Conservation (phyloP, 1,140 invertebrate genomes). For the Archivesica marissinica region DNA sequence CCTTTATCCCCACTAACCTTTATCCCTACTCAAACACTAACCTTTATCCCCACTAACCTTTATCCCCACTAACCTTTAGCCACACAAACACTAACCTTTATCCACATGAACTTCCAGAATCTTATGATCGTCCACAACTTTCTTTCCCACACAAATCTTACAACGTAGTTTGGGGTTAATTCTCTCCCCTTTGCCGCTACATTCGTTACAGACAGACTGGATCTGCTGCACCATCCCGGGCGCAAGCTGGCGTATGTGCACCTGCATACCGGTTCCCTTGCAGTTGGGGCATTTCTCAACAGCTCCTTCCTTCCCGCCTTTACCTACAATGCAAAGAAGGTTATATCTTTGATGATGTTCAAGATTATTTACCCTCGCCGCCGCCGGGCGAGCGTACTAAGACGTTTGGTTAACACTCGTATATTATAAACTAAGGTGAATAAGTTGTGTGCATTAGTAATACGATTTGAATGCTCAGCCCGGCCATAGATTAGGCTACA, state of each 20-base stretch:
- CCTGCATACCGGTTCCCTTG: conserved; percentile 95
- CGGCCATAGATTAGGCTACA: no score
- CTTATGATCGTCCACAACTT: conserved; percentile 96
- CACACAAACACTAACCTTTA: conserved; percentile 89
- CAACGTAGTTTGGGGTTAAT: conserved; percentile 96
- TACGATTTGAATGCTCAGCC: no score
- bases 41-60: no score
- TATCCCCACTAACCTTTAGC: no score
- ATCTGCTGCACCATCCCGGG: conserved; percentile 99
- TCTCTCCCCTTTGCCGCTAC: conserved; percentile 94
- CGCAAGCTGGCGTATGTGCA: conserved; percentile 95
- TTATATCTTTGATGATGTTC: no score
- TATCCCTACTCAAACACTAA: no score
- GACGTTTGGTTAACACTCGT: no score
- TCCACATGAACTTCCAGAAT: conserved; percentile 99
- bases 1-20: no score
- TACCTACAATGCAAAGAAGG: conserved; percentile 80
- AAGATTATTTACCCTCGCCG: no score
- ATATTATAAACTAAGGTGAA: no score
- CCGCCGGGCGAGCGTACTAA: no score
- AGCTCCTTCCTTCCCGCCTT: conserved; percentile 95
- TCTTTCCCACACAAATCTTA: conserved; percentile 95
- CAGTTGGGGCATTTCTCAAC: conserved; percentile 95
- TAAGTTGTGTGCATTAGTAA: no score
- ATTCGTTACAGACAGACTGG: conserved; percentile 94